Percentiles rank a stretch among this genome's conserved stretches.
Conservation (phyloP, 92 coral and sea anemone genomes). For the Parazoanthus atlanticus region DNA sequence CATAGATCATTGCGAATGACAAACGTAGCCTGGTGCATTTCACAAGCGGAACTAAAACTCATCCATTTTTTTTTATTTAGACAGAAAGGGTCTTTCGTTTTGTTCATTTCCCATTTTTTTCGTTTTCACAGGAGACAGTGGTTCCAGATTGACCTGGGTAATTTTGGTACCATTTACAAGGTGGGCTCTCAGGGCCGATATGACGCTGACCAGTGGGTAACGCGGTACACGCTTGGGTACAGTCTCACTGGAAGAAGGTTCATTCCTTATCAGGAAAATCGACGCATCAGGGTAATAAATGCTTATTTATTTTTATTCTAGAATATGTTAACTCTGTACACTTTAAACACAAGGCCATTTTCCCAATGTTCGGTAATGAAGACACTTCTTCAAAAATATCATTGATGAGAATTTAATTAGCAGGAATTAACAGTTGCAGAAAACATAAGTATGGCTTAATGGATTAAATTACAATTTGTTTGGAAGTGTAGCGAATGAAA, state of each 20-base stretch:
- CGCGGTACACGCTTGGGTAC: conserved; percentile 66
- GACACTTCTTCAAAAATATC: not conserved
- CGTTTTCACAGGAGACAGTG: conserved; percentile 56
- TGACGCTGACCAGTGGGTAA: conserved; percentile 84
- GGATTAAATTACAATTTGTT: too few relatives aligned
- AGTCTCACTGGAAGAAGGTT: conserved; percentile 69
- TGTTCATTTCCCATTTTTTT: not conserved
- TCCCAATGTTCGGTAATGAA: not conserved
- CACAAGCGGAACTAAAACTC: too few relatives aligned
- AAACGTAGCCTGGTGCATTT: too few relatives aligned
- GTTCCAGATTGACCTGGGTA: conserved; percentile 83
- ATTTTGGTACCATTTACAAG: conserved; percentile 64
- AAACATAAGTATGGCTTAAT: too few relatives aligned
- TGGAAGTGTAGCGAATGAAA: too few relatives aligned
- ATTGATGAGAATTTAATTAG: too few relatives aligned
- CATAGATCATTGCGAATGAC: too few relatives aligned
- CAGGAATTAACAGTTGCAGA: too few relatives aligned
- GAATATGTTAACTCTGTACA: not conserved
- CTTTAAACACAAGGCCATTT: not conserved
- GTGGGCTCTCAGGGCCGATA: conserved; percentile 81
- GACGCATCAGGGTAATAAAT: conserved; percentile 63
- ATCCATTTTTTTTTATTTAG: too few relatives aligned
- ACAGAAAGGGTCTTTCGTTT: not conserved
- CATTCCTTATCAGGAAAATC: conserved; percentile 66
- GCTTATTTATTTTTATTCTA: not conserved